These are phyloP conservation scores for Acanthococcus lagerstroemiae DNA, from an alignment of 2,888 invertebrate species.

Conservation along the genomic window DNA sequence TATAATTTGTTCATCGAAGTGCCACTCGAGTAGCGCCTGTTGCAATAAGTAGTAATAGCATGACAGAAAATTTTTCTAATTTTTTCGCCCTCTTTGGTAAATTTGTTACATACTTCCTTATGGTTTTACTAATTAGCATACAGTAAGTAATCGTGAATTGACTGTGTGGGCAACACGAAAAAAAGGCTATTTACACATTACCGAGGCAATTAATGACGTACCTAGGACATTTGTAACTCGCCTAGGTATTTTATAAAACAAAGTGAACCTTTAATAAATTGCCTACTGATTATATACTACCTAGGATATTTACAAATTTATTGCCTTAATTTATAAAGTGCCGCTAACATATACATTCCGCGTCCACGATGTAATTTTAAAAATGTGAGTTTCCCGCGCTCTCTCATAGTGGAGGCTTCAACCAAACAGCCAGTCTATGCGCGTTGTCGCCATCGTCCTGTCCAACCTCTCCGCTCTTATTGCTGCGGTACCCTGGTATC, in stretches of 20 bases:
- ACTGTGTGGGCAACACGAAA: background rate
- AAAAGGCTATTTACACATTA: background rate
- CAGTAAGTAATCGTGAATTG: background rate
- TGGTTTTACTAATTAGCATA: background rate
- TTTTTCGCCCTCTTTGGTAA: background rate
- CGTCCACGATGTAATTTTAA: too few species aligned
- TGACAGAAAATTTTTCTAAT: background rate
- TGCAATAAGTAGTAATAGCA: background rate
- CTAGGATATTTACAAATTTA: background rate
- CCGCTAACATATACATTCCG: background rate
- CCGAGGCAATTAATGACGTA: background rate
- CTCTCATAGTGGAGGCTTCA: too few species aligned
- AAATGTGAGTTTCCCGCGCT: too few species aligned
- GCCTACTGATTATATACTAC: background rate
- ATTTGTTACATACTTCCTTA: background rate
- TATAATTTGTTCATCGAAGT: background rate
- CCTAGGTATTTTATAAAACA: background rate
- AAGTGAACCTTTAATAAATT: background rate
- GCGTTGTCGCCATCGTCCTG: too few species aligned
- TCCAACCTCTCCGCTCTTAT: too few species aligned
- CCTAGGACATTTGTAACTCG: background rate
- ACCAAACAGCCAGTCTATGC: too few species aligned
- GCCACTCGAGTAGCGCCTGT: background rate
- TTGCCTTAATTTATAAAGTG: background rate
- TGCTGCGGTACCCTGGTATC: too few species aligned